These are phyloP conservation scores for Cyclina sinensis DNA, from an alignment of 1,140 invertebrate species.

Conservation along the genomic window DNA sequence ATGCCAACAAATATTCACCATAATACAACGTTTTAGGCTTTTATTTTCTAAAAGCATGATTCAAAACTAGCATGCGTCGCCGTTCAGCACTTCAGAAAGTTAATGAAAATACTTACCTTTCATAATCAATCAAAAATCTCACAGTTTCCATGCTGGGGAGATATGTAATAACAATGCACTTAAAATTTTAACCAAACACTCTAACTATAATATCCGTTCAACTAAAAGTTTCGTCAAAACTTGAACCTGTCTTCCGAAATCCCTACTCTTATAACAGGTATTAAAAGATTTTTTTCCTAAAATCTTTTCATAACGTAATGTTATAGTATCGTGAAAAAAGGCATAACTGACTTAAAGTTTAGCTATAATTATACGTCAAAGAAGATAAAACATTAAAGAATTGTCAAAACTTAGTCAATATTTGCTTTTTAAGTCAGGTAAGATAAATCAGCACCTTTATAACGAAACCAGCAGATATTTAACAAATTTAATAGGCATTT, in stretches of 20 bases:
- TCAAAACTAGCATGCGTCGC: too few relatives aligned
- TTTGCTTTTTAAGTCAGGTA: not conserved
- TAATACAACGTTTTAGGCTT: too few relatives aligned
- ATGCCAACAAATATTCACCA: too few relatives aligned
- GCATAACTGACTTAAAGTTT: not conserved
- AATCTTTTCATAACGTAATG: not conserved
- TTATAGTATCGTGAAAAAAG: not conserved
- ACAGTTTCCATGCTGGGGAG: not conserved
- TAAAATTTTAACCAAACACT: not conserved
- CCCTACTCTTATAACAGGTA: not conserved
- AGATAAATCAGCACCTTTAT: not conserved
- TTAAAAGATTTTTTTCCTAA: constrained; percentile 12
- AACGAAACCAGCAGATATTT: not conserved
- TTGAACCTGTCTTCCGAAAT: not conserved
- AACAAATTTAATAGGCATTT: too few relatives aligned
- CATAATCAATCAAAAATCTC: not conserved
- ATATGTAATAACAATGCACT: not conserved
- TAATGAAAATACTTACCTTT: not conserved
- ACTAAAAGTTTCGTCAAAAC: not conserved
- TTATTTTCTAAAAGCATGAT: too few relatives aligned
- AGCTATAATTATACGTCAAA: not conserved
- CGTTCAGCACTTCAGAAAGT: too few relatives aligned
- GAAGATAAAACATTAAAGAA: not conserved
- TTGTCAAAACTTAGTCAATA: not conserved
- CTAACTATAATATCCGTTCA: not conserved